Evolutionary conservation across 2,888 invertebrate genomes (phyloP), one percentile per base, ranked within the genome.

Genomic region (Eremobia ochroleuca): DNA sequence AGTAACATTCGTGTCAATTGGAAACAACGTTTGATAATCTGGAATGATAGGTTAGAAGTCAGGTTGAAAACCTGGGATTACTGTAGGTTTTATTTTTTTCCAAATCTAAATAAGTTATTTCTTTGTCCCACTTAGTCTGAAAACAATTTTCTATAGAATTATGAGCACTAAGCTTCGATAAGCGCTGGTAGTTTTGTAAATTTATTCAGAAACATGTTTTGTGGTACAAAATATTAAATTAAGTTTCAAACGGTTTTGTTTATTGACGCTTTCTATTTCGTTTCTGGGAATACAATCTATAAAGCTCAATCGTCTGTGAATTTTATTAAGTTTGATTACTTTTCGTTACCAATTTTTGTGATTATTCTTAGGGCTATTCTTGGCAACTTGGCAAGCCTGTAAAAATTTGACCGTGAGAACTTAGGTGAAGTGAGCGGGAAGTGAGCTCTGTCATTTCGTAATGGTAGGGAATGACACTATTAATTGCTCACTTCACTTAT

Each of bases 121-220:
- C 21, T 59, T 31, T 68, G 5, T 55, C 25, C n/a, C 4, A 28
- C 3, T 52, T n/a, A 40, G 5, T 25, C 3, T 28, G 9, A 15
- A 62, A 43, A 5, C 11, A 43, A 34, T 71, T 65, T 65, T 37
- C 37, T 15, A 34, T 40, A 21, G 8, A 65, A 55, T 69, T n/a
- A 58, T 55, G 31, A 3, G 4, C n/a, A 52, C 28, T 69, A 46
- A 59, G 31, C 61, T 62, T 21, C 0, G 5, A 37, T 46, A 67
- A 75, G n/a, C 25, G 1, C 34, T 49, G 21, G 5, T 31, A 49
- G 58, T 81, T 81, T 49, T 58, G 55, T 55, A 46, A 61, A 66
- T 66, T 40, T 52, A 62, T 43, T 21, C 37, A 73, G 61, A 62
- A 79, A 73, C 37, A 62, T 72, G 66, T 55, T 73, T 67, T 58